Conservation (phyloP, 2,113 vertebrate species). For the Halcyon senegalensis region DNA sequence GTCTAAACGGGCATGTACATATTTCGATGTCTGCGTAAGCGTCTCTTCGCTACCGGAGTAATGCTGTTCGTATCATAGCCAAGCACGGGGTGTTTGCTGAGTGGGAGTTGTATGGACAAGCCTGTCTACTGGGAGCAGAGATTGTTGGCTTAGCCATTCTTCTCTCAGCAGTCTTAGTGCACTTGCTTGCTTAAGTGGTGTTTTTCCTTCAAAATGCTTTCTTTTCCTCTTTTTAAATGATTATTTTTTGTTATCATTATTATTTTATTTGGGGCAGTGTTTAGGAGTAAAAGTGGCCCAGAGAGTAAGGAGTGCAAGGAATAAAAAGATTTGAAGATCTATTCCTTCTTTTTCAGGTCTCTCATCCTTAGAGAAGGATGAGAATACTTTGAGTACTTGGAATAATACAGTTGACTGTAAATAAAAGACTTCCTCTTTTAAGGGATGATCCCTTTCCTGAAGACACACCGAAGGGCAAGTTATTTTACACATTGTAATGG, state of each 20-base stretch:
- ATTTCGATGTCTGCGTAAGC: neutral
- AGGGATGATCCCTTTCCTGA: neutral
- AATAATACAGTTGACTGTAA: neutral
- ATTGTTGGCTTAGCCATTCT: neutral
- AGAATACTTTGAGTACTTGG: neutral
- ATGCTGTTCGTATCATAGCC: neutral
- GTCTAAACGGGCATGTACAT: accelerated
- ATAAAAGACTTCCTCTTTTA: neutral
- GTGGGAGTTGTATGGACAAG: neutral
- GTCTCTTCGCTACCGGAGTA: neutral
- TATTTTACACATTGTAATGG: neutral
- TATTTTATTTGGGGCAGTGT: neutral
- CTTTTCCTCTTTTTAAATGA: neutral
- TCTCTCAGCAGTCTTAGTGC: neutral
- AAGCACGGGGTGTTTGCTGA: neutral
- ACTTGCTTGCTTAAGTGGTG: neutral
- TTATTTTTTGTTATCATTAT: neutral
- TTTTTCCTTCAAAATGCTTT: neutral
- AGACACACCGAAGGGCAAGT: neutral
- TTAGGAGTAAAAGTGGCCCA: neutral
- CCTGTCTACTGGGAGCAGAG: accelerated
- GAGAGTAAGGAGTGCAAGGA: neutral
- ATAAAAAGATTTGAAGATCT: neutral
- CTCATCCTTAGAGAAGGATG: neutral
- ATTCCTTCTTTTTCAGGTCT: neutral